Evolutionary conservation across 2,888 invertebrate species (phyloP).

Genomic region (Dioctria linearis): DNA sequence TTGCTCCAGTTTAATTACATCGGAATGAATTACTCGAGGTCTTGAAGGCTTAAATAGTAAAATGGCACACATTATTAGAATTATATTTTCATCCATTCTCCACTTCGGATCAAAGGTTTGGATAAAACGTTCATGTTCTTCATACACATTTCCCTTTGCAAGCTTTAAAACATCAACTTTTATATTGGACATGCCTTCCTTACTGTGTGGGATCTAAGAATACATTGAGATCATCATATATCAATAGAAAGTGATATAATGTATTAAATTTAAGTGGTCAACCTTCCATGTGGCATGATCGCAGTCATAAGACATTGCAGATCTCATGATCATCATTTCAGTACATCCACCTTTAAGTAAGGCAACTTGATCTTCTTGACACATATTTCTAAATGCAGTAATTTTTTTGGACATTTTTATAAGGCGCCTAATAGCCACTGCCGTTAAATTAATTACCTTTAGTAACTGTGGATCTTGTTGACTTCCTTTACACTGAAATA

Average conservation of each 20-base stretch:
- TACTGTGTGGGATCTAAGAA: slow-evolving; percentile 82
- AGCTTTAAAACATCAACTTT: slow-evolving; percentile 92
- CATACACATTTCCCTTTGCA: slow-evolving; percentile 90
- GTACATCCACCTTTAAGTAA: slow-evolving; percentile 86
- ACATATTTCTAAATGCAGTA: slow-evolving; percentile 92
- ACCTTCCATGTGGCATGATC: slow-evolving; percentile 94
- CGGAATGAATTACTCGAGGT: slow-evolving; percentile 84
- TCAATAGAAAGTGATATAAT: slow-evolving; percentile 19
- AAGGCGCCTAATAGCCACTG: slow-evolving; percentile 89
- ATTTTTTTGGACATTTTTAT: slow-evolving; percentile 90
- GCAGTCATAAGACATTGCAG: slow-evolving; percentile 90
- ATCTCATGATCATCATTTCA: slow-evolving; percentile 95
- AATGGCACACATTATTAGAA: slow-evolving; percentile 92
- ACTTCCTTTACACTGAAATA: slow-evolving; percentile 65
- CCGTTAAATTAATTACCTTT: slow-evolving; percentile 91
- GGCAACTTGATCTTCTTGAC: slow-evolving; percentile 93
- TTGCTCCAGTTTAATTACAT: slow-evolving; percentile 89
- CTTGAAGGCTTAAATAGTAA: slow-evolving; percentile 90
- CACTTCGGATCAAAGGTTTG: slow-evolving; percentile 88
- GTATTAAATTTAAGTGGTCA: slow-evolving; percentile 52
- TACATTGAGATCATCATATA: slow-evolving; percentile 31
- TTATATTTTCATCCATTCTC: slow-evolving; percentile 90
- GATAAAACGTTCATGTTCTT: slow-evolving; percentile 88
- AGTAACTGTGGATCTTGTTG: slow-evolving; percentile 80
- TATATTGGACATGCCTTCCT: slow-evolving; percentile 83